Evolutionary conservation across 1,140 invertebrate species (phyloP).

Genomic region (Drosophila nigromelanica): DNA sequence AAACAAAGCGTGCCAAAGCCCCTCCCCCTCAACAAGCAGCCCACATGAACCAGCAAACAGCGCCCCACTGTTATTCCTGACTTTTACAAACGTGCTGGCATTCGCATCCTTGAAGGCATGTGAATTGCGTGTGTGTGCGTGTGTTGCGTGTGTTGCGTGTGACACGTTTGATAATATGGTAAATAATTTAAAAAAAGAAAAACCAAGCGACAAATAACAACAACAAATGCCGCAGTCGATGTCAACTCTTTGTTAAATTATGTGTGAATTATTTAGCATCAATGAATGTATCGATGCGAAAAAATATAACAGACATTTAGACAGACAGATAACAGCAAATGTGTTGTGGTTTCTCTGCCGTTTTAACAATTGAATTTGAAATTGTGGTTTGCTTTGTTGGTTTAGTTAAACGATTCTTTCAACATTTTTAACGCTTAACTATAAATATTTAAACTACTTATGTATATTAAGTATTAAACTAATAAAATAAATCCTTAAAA

Average conservation of each 20-base stretch:
- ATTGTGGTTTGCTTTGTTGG: conserved; percentile 25
- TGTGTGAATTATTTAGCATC: conserved; percentile 64
- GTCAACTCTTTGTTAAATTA: conserved; percentile 67
- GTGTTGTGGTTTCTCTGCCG: conserved; percentile 14
- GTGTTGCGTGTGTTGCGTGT: conserved; percentile 24
- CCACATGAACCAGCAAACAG: background rate
- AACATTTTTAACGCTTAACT: background rate
- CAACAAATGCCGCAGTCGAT: conserved; percentile 44
- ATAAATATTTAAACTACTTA: background rate
- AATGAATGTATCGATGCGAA: conserved; percentile 42
- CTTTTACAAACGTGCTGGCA: conserved; percentile 30
- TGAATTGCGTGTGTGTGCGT: conserved; percentile 36
- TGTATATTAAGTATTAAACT: too few relatives aligned
- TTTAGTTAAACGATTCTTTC: background rate
- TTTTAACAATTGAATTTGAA: conserved; percentile 29
- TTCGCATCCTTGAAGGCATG: conserved; percentile 21
- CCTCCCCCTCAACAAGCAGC: background rate
- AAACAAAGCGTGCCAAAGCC: conserved; percentile 23
- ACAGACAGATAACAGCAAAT: conserved; percentile 22
- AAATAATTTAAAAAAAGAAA: conserved; percentile 56
- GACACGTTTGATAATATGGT: conserved; percentile 65
- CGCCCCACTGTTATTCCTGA: background rate
- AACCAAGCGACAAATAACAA: conserved; percentile 31
- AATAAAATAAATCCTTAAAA: too few relatives aligned
- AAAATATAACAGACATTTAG: conserved; percentile 1